Base-by-base conservation (phyloP, 2,888 invertebrate species). In the Tipula lateralis region DNA sequence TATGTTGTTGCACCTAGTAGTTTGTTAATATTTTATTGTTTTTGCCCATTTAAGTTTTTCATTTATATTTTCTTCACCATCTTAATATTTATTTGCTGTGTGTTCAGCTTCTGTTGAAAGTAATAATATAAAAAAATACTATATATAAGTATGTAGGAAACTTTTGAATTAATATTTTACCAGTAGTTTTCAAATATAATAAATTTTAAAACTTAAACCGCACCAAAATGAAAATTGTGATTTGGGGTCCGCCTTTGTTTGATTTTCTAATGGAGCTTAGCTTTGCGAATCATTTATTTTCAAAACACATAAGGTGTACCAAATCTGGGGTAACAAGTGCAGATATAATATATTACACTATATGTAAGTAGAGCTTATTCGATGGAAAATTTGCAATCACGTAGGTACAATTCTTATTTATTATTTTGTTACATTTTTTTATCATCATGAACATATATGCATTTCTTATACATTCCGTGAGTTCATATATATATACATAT, bases 1-100 rank as follows among this genome's bases (percentile, higher is more conserved):
- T 50, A 50, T 50, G 44, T 50, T 50, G 44, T 5, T 50, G 44
- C 44, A 50, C 44, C 44, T 50, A 50, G 44, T 16, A 50, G 44
- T 50, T 50, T 50, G 44, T 50, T 50, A 50, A 50, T 50, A 50
- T 50, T 50, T 50, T 50, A 50, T 50, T 50, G 44, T 50, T 50
- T 50, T 36, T 50, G 0, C 5, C 19, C 44, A 16, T 50, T 16
- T 50, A 50, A 50, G 44, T 50, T 50, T 50, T 16, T 50, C 44
- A 50, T 50, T 50, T 50, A 50, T 50, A 16, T 50, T 13, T 50
- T 50, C 44, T 50, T 50, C 16, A 50, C 44, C n/a, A 34, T 34
- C 34, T 34, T 34, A 34, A 9, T 34, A 34, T 34, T 34, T 34
- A 34, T 34, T 9, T 34, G 6, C 34, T 34, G 34, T 34, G 34